Evolutionary conservation across 2,797 vertebrate genomes (phyloP), one percentile per base, ranked within the genome.

Genomic region (Microcaecilia unicolor): DNA sequence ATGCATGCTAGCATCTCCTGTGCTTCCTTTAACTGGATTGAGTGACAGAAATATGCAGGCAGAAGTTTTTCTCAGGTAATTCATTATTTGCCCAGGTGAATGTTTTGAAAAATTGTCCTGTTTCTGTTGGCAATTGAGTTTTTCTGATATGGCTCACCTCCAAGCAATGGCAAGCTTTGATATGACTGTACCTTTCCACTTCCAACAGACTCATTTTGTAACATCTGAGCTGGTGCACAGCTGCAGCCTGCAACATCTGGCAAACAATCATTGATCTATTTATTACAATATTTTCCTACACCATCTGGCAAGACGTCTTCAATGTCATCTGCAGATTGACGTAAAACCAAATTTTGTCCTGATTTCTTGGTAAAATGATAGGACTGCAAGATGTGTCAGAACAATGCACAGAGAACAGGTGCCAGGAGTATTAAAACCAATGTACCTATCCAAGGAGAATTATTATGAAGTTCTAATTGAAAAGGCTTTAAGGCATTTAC

Each of bases 221-320:
- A 59, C 58, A 46, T 64, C 51, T 45, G 58, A 72, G 56, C 53
- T 27, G 48, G 55, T 54, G 42, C 34, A 39, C 70, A 44, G 44
- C 48, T 55, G 55, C 61, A 58, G 41, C 65, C 66, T 72, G 57
- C 41, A 69, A 63, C 77, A 82, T 75, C 77, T 81, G 78, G 70
- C 72, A 76, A 81, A 75, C 53, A 70, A 79, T 70, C 42, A 5
- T 41, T 74, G 77, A 79, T 79, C 35, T 72, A 79, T 79, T 35
- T 72, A 82, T 80, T 61, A 53, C 46, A 64, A 65, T 70, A 57
- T 54, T 73, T 58, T 55, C n/a, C 52, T 62, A 53, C 39, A 52
- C 74, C 81, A 80, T 77, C 78, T 78, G 77, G 71, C 44, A 51
- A 58, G 68, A 42, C 13, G 41, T 76, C 69, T 73, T 71, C 62